Conservation (phyloP, 2,797 vertebrate species). For the Pteropus rufus region DNA sequence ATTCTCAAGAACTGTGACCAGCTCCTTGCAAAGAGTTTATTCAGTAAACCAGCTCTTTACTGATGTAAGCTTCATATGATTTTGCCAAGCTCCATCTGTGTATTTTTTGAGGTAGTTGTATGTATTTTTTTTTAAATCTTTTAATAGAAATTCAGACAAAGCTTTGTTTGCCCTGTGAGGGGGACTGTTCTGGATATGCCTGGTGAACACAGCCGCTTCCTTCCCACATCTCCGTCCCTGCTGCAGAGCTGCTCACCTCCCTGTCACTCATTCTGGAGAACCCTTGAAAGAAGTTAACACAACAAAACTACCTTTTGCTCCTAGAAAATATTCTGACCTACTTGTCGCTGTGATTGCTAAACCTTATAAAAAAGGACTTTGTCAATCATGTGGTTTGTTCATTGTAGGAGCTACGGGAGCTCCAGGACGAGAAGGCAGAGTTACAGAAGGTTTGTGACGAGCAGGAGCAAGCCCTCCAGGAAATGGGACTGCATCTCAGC, state of each 20-base stretch:
- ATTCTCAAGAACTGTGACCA: background rate
- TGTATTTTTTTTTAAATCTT: background rate
- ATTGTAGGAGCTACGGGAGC: slow-evolving; percentile 90
- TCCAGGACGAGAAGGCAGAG: slow-evolving; percentile 92
- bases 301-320: background rate
- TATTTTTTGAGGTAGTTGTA: background rate
- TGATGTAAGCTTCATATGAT: background rate
- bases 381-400: background rate
- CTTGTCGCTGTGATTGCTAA: background rate
- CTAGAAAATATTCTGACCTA: background rate
- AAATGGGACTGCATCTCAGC: slow-evolving; percentile 98
- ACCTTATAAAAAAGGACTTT: background rate
- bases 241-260: background rate
- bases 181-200: background rate
- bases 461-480: slow-evolving; percentile 97
- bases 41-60: background rate
- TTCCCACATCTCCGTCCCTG: background rate
- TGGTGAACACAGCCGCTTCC: background rate
- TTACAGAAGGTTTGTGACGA: slow-evolving; percentile 92
- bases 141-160: background rate
- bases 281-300: background rate
- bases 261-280: background rate
- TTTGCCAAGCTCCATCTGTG: background rate
- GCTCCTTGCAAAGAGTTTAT: background rate
- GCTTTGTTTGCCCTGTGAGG: background rate